Conservation (phyloP, 2,888 invertebrate genomes). For the Anodontia alba region DNA sequence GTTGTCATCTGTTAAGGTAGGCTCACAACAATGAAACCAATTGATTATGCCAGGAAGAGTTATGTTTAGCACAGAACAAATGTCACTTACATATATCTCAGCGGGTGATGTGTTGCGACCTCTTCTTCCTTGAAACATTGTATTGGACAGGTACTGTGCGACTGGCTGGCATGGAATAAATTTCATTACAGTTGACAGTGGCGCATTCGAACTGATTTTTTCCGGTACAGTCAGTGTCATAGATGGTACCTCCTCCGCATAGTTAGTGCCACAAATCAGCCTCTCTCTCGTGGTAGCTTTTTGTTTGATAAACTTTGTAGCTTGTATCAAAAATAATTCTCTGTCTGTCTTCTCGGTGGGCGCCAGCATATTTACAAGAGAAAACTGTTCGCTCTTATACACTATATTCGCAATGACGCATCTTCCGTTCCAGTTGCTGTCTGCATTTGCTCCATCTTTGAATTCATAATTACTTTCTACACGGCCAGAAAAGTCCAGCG, state of each 20-base stretch:
- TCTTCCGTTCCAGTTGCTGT: slow-evolving; percentile 1
- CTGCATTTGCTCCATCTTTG: neutral
- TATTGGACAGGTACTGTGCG: neutral
- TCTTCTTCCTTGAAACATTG: neutral
- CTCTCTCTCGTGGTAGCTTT: neutral
- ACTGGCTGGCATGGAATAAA: neutral
- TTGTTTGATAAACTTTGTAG: neutral
- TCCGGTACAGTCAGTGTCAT: neutral
- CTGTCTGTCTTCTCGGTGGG: neutral
- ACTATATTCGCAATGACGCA: neutral
- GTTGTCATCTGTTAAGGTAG: neutral
- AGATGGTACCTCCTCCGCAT: neutral
- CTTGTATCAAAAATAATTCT: neutral
- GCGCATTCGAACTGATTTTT: neutral
- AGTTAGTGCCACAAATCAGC: neutral
- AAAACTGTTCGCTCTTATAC: neutral
- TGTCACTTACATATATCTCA: neutral
- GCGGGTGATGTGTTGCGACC: neutral
- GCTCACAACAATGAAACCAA: neutral
- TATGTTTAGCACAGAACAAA: neutral
- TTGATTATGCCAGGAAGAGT: neutral
- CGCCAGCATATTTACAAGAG: neutral
- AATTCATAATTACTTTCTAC: neutral
- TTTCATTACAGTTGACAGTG: neutral
- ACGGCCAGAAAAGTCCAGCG: neutral